Evolutionary conservation across 2,113 vertebrate species (phyloP), one percentile per base, ranked within the genome.

Genomic region (Oncorhynchus mykiss): DNA sequence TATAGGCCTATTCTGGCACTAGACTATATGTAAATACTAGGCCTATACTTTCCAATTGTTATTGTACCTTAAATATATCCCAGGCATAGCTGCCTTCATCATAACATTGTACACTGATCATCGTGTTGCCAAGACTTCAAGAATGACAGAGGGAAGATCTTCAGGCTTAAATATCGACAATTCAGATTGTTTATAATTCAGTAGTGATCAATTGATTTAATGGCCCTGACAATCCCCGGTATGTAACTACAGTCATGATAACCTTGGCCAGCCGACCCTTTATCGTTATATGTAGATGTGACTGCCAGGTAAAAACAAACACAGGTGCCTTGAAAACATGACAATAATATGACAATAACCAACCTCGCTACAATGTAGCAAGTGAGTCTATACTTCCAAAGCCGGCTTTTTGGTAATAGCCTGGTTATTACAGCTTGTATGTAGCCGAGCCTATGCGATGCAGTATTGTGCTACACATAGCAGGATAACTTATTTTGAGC

Each of bases 241-340:
- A 16, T 78, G 75, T 54, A 70, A 71, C 71, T 54, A 22, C 18
- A 31, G 72, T 48, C 39, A 45, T 45, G 79, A 82, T 88, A 84
- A 89, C 89, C 87, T 90, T 91, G 89, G 85, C 75, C 82, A 85
- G 78, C 70, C 82, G 82, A 82, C 79, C 85, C 75, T 78, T 20
- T 16, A 65, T 31, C 27, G 45, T 54, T 25, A 24, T 54, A 54
- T 18, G 14, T 18, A 13, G 27, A 48, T 69, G 71, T 60, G 48
- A 48, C 60, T 14, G 49, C 64, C 67, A 77, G 73, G 71, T 79
- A 62, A 74, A 78, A 22, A 9, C 59, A 62, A 22, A 22, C 59
- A 62, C 59, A 1, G 24, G 22, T 67, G 25, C 6, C 20, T 3
- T 72, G 54, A 8, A 22, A 70, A 22, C 5, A 65, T 73, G 18